Conservation (phyloP, 2,888 invertebrate species). For the Eurytoma californica region DNA sequence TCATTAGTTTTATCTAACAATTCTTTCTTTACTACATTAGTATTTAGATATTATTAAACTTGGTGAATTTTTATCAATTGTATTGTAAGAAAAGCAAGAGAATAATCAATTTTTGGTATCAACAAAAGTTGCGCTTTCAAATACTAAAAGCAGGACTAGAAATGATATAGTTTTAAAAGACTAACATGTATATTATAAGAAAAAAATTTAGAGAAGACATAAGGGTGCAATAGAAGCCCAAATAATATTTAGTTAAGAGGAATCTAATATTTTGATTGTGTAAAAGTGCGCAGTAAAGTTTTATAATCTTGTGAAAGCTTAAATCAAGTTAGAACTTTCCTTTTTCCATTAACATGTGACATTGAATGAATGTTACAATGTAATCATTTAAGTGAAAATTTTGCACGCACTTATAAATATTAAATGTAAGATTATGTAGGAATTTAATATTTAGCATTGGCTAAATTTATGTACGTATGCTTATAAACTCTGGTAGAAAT, state of each 20-base stretch:
- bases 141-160: conserved; percentile 12
- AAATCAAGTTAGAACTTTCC: conserved; percentile 13
- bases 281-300: conserved; percentile 38
- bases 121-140: conserved; percentile 18
- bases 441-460: conserved; percentile 56
- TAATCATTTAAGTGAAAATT: too few species aligned
- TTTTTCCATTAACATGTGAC: conserved; percentile 33
- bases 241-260: conserved; percentile 22
- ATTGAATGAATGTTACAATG: too few species aligned
- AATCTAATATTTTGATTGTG: conserved; percentile 36
- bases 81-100: too few species aligned
- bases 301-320: conserved; percentile 42
- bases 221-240: conserved; percentile 19
- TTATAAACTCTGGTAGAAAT: conserved; percentile 44
- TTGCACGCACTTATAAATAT: too few species aligned
- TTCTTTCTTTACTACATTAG: conserved; percentile 58
- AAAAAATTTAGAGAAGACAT: conserved; percentile 14
- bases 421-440: too few species aligned
- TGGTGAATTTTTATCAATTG: too few species aligned
- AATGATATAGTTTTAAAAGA: conserved; percentile 40
- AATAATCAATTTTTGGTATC: conserved; percentile 21
- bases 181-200: conserved; percentile 39
- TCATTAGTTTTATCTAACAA: conserved; percentile 60
- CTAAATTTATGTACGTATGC: conserved; percentile 54
- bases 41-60: conserved; percentile 53